phyloP scores from a whole-genome alignment of 37 sponge, comb jelly and placozoan genomes.

The Cliona cf. orientalis region DNA sequence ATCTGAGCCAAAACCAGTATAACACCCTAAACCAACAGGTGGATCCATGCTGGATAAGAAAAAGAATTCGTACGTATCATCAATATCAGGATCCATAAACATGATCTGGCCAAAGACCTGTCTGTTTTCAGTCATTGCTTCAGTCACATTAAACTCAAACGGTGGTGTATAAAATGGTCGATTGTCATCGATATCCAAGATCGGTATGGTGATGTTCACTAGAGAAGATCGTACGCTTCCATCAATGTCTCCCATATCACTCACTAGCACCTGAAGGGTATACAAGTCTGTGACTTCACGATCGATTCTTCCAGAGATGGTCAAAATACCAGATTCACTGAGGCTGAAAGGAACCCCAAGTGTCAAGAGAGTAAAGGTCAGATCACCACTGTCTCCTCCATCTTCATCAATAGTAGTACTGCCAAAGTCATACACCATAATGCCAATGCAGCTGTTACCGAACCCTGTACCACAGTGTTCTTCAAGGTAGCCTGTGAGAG shows the following conservation, averaged over 20 bases:
- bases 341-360: conserved; percentile 48
- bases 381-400: conserved; percentile 48
- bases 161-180: conserved; percentile 42
- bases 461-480: conserved; percentile 24
- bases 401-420: conserved; percentile 55
- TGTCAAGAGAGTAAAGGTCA: conserved; percentile 27
- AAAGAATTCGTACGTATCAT: conserved; percentile 4
- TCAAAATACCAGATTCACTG: conserved; percentile 42
- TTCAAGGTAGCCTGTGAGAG: conserved; percentile 6
- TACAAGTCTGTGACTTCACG: conserved; percentile 39
- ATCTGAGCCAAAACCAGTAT: neutral
- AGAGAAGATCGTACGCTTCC: conserved; percentile 15
- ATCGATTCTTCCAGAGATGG: conserved; percentile 25
- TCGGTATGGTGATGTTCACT: conserved; percentile 38
- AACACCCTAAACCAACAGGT: conserved; percentile 17
- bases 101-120: conserved; percentile 23
- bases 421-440: conserved; percentile 39
- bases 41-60: conserved; percentile 12
- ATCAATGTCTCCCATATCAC: conserved; percentile 47
- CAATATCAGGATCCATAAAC: conserved; percentile 43
- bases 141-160: conserved; percentile 44
- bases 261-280: conserved; percentile 32
- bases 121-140: conserved; percentile 4
- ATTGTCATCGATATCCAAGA: conserved; percentile 76
- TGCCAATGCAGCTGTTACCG: conserved; percentile 17